These are phyloP conservation scores for Alviniconcha marisindica DNA, from an alignment of 1,140 invertebrate genomes.

Conservation along the genomic window DNA sequence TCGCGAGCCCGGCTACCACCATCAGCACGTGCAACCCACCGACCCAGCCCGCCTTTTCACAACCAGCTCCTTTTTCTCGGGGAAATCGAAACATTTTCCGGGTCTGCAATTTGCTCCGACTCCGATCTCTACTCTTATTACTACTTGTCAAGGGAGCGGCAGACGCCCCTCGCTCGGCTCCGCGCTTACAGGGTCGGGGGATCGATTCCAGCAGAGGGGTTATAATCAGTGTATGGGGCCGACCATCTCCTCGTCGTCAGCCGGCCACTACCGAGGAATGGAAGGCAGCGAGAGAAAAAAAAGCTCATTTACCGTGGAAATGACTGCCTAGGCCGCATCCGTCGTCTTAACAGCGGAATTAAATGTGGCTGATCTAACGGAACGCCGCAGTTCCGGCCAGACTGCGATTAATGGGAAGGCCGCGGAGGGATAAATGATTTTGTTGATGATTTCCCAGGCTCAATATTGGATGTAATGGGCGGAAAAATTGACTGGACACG, in stretches of 20 bases:
- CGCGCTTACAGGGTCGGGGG: background rate
- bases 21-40: too few species aligned
- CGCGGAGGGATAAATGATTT: constrained; percentile 37
- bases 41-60: too few species aligned
- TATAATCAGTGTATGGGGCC: constrained; percentile 28
- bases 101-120: constrained; percentile 28
- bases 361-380: constrained; percentile 40
- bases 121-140: constrained; percentile 8
- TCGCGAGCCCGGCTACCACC: too few species aligned
- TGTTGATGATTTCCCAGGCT: constrained; percentile 34
- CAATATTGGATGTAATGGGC: constrained; percentile 39
- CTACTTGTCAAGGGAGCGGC: constrained; percentile 14
- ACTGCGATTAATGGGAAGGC: constrained; percentile 32
- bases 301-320: constrained; percentile 43
- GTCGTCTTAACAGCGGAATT: constrained; percentile 38
- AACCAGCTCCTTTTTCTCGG: too few species aligned
- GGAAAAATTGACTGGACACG: constrained; percentile 39
- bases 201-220: constrained; percentile 16
- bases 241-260: background rate
- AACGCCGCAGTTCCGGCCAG: constrained; percentile 34
- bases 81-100: constrained; percentile 28
- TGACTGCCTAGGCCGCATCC: constrained; percentile 32
- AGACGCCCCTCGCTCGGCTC: background rate
- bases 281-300: constrained; percentile 21
- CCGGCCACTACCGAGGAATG: constrained; percentile 4